phyloP scores from a whole-genome alignment of 2,888 invertebrate genomes.

The Drosophila falleni region DNA sequence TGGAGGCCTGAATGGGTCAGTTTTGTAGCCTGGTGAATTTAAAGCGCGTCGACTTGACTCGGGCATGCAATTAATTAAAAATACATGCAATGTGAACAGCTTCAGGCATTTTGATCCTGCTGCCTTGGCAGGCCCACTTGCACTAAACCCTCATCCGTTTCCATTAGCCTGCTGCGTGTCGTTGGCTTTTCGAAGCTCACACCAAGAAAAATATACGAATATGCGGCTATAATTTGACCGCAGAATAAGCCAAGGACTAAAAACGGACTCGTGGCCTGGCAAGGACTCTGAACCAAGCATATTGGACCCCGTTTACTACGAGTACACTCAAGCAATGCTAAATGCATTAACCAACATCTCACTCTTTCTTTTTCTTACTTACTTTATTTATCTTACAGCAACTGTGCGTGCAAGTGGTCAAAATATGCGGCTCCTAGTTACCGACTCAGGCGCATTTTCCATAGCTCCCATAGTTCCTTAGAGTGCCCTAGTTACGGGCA shows the following conservation, averaged over 20 bases:
- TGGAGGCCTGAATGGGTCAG: conserved; percentile 16
- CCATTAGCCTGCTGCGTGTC: conserved; percentile 8
- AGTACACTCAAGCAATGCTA: conserved; percentile 50
- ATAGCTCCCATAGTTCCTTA: conserved; percentile 10
- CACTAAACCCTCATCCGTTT: not conserved
- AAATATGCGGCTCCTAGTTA: conserved; percentile 39
- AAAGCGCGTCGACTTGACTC: conserved; percentile 49
- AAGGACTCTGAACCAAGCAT: conserved; percentile 26
- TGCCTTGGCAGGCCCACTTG: not conserved
- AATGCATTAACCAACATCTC: conserved; percentile 67
- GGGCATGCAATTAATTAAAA: conserved; percentile 79
- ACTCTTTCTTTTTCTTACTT: no score
- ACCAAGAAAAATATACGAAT: conserved; percentile 36
- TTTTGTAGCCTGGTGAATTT: conserved; percentile 24
- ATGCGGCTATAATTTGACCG: conserved; percentile 67
- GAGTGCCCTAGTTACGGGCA: conserved; percentile 41
- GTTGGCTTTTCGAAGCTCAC: conserved; percentile 24
- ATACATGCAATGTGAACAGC: conserved; percentile 73
- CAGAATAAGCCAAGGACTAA: conserved; percentile 46
- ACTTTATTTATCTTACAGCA: not conserved
- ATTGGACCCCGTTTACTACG: conserved; percentile 38
- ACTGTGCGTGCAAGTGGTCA: conserved; percentile 47
- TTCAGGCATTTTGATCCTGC: conserved; percentile 53
- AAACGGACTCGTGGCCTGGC: conserved; percentile 19
- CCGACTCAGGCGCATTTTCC: conserved; percentile 10